Percentiles rank a stretch among this genome's conserved stretches.
Evolutionary conservation across 2,888 invertebrate genomes (phyloP).

Genomic region (Corythucha ciliata): DNA sequence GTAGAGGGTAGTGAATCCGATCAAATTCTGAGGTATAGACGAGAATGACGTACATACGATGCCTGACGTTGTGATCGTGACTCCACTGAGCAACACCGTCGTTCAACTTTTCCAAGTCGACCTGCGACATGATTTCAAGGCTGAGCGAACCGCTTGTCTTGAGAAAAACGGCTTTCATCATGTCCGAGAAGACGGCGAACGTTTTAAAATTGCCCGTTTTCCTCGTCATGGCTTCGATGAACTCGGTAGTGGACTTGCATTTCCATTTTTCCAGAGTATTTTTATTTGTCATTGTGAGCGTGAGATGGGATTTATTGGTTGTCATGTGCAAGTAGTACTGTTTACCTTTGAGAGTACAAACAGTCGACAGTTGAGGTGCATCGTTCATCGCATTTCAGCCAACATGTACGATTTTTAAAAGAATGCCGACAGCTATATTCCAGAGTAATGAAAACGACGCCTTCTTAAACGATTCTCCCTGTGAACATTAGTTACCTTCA

Average conservation of each 20-base stretch:
- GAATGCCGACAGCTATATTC: no score
- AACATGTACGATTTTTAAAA: no score
- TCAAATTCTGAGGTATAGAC: constrained; percentile 50
- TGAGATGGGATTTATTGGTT: constrained; percentile 42
- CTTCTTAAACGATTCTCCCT: no score
- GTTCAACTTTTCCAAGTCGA: constrained; percentile 45
- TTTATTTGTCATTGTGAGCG: constrained; percentile 46
- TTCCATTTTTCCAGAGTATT: constrained; percentile 49
- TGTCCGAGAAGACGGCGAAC: constrained; percentile 47
- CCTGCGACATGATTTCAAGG: constrained; percentile 46
- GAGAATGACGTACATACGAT: constrained; percentile 47
- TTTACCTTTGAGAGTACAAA: constrained; percentile 43
- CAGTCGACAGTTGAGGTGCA: constrained; percentile 42
- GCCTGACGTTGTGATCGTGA: constrained; percentile 34
- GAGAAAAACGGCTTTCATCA: constrained; percentile 48
- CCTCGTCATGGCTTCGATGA: constrained; percentile 48
- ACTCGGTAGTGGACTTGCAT: constrained; percentile 47
- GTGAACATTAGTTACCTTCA: no score
- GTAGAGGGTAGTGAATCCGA: constrained; percentile 48
- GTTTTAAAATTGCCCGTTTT: constrained; percentile 50
- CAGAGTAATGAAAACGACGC: no score
- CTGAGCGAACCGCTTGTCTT: constrained; percentile 48
- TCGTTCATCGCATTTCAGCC: constrained; percentile 22
- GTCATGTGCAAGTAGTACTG: constrained; percentile 45
- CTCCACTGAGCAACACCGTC: not conserved